Evolutionary conservation across 2,888 invertebrate species (phyloP).

Genomic region (Caenorhabditis sulstoni): DNA sequence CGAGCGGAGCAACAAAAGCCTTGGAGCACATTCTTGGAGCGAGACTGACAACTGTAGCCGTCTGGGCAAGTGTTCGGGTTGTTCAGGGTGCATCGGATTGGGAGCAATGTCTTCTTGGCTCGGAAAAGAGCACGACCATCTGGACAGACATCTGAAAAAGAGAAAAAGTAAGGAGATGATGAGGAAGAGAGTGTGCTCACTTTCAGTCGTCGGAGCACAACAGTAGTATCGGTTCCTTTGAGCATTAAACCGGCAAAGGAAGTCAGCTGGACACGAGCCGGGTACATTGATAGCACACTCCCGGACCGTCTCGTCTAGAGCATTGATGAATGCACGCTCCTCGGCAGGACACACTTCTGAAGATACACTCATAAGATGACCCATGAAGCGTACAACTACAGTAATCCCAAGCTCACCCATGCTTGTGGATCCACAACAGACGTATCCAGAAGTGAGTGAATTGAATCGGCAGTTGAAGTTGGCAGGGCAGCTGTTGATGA

Average conservation of each 20-base stretch:
- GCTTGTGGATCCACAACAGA: constrained; percentile 76
- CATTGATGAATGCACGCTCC: constrained; percentile 69
- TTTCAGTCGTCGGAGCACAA: constrained; percentile 76
- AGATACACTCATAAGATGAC: not conserved
- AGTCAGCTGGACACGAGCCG: constrained; percentile 76
- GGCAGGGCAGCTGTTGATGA: constrained; percentile 74
- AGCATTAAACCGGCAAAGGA: constrained; percentile 75
- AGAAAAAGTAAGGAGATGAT: not conserved
- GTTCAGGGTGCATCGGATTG: constrained; percentile 74
- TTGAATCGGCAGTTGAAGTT: constrained; percentile 77
- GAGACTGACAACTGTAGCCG: constrained; percentile 74
- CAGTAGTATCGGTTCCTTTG: constrained; percentile 76
- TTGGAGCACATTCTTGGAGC: constrained; percentile 73
- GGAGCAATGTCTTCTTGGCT: constrained; percentile 69
- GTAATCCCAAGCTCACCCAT: constrained; percentile 61
- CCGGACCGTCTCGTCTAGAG: constrained; percentile 73
- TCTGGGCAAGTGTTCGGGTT: constrained; percentile 72
- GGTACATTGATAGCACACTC: constrained; percentile 78
- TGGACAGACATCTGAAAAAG: constrained; percentile 76
- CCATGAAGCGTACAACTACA: not conserved
- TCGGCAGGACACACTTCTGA: constrained; percentile 72
- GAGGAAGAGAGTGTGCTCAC: constrained; percentile 48
- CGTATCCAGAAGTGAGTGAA: constrained; percentile 69
- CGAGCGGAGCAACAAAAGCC: constrained; percentile 76
- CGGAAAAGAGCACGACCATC: constrained; percentile 74